Conservation (phyloP, 2,797 vertebrate species). For the Trematomus bernacchii region DNA sequence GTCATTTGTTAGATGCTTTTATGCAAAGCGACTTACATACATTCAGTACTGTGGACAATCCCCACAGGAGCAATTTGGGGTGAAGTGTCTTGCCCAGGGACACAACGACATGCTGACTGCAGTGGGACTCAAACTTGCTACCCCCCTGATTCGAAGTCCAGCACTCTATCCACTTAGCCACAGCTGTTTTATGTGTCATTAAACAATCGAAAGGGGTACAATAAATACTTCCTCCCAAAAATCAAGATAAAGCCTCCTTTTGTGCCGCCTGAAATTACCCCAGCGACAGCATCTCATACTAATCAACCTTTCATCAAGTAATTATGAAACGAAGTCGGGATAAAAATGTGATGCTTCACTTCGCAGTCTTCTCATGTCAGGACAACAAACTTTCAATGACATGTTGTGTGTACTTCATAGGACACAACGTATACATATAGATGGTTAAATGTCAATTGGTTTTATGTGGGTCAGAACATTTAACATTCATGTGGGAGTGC, state of each 20-base stretch:
- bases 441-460: not conserved
- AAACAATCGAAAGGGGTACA: slow-evolving; percentile 1
- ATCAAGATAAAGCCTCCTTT: slow-evolving; percentile 65
- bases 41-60: too few relatives aligned
- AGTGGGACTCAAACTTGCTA: too few relatives aligned
- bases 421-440: not conserved
- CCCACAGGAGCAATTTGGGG: too few relatives aligned
- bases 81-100: too few relatives aligned
- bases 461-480: not conserved
- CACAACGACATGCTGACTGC: too few relatives aligned
- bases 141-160: too few relatives aligned
- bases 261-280: slow-evolving; percentile 53
- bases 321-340: slow-evolving; percentile 73
- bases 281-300: slow-evolving; percentile 70
- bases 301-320: slow-evolving; percentile 78
- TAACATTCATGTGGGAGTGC: too few relatives aligned
- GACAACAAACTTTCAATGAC: slow-evolving; percentile 49
- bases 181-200: too few relatives aligned
- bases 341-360: slow-evolving; percentile 74
- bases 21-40: too few relatives aligned
- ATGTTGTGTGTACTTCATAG: slow-evolving; percentile 1
- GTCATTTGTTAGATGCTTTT: too few relatives aligned
- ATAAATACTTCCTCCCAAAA: slow-evolving; percentile 52
- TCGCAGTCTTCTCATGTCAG: slow-evolving; percentile 57
- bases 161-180: too few relatives aligned